Conservation (phyloP, 2,113 vertebrate genomes). For the Odontophorus gujanensis region DNA sequence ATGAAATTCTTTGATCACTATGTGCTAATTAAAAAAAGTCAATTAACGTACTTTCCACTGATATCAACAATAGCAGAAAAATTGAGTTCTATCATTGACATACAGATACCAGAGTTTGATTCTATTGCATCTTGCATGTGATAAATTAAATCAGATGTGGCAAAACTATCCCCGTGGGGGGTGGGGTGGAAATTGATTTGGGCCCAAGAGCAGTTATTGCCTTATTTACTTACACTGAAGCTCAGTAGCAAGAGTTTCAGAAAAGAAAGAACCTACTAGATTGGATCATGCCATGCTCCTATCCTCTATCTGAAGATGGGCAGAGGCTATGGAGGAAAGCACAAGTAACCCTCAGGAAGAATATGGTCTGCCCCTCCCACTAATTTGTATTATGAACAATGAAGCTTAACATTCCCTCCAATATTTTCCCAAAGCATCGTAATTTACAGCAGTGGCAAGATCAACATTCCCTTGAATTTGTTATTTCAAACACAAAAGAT, state of each 20-base stretch:
- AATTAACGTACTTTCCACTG: not conserved
- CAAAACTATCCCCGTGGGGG: not conserved
- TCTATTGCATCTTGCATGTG: not conserved
- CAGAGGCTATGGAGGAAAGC: not conserved
- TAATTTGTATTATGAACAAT: not conserved
- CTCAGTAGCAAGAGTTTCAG: not conserved
- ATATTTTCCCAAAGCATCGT: not conserved
- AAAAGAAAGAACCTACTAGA: not conserved
- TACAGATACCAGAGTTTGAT: not conserved
- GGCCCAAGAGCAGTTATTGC: not conserved
- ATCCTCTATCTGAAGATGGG: not conserved
- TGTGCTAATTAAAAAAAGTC: not conserved
- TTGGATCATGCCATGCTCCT: not conserved
- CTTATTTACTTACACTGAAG: slow-evolving; percentile 25
- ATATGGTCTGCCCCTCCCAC: not conserved
- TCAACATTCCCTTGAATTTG: not conserved
- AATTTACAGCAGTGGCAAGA: not conserved
- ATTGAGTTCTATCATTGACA: not conserved
- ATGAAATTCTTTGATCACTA: not conserved
- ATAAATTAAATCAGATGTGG: slow-evolving; percentile 6
- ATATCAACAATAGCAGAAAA: not conserved
- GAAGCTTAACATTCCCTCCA: not conserved
- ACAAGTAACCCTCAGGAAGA: not conserved
- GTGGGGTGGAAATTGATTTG: not conserved
- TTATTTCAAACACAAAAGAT: not conserved